Evolutionary conservation across 2,797 vertebrate genomes (phyloP).

Genomic region (Neomorphus geoffroyi): DNA sequence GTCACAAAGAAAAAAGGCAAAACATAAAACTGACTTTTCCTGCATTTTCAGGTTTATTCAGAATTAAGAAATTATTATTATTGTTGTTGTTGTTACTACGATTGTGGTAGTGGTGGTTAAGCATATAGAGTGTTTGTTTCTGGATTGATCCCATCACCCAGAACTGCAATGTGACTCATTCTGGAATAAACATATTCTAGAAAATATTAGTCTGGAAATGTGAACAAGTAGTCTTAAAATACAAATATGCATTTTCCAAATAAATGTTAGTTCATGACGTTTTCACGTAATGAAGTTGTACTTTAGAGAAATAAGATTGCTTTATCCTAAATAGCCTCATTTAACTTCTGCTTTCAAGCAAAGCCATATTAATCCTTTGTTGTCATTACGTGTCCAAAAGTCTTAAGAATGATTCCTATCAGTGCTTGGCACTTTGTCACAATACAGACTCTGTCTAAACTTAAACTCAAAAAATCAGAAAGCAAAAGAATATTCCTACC

Average conservation of each 20-base stretch:
- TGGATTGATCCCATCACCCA: background rate
- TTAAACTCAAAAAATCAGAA: background rate
- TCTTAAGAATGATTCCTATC: background rate
- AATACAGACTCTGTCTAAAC: background rate
- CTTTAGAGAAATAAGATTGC: background rate
- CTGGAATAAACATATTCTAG: background rate
- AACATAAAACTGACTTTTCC: background rate
- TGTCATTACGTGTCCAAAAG: background rate
- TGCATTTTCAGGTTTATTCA: background rate
- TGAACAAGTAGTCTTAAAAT: background rate
- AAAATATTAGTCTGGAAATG: background rate
- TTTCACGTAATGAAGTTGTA: background rate
- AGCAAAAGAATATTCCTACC: background rate
- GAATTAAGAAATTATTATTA: background rate
- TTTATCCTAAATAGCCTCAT: background rate
- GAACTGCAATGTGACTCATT: background rate
- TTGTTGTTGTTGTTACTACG: background rate
- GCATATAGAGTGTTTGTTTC: background rate
- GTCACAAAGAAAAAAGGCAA: background rate
- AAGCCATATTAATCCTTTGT: background rate
- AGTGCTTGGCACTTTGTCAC: background rate
- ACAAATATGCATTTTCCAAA: background rate
- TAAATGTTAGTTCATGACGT: background rate
- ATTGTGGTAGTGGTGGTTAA: background rate
- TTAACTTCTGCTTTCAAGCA: constrained; percentile 11